A percentile compares a stretch with the other conserved stretches of the same genome.
Evolutionary conservation across 2,888 invertebrate species (phyloP).

Genomic region (Scotopteryx bipunctaria): DNA sequence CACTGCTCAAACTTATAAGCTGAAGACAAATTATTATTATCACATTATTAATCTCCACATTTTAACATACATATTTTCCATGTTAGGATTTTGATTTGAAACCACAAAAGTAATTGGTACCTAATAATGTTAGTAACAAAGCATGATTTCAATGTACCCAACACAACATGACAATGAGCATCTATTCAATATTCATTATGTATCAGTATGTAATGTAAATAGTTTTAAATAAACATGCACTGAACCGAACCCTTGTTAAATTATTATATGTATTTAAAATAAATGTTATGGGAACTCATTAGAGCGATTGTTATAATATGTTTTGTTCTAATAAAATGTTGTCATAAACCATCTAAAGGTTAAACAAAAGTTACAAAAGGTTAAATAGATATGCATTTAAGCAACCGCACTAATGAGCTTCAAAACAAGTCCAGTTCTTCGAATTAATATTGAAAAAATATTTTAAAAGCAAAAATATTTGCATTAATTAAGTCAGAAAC

Average conservation of each 20-base stretch:
- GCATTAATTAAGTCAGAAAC: no score
- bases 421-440: slow-evolving; percentile 1
- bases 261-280: not conserved
- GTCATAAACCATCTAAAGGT: no score
- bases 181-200: slow-evolving; percentile 11
- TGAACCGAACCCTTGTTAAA: slow-evolving; percentile 22
- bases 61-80: slow-evolving; percentile 1
- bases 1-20: no score
- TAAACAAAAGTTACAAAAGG: no score
- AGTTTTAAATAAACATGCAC: slow-evolving; percentile 20
- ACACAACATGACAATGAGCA: slow-evolving; percentile 26
- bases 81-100: not conserved
- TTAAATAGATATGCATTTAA: not conserved
- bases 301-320: not conserved
- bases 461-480: no score
- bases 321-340: no score
- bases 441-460: not conserved
- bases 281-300: slow-evolving; percentile 9
- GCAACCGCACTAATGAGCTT: slow-evolving; percentile 3
- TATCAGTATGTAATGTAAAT: slow-evolving; percentile 7
- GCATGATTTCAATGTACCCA: slow-evolving; percentile 41
- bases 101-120: slow-evolving; percentile 29
- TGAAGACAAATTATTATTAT: no score
- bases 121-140: slow-evolving; percentile 42
- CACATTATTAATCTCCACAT: no score